Conservation (phyloP, 2,797 vertebrate genomes). For the Myotis pilosus region DNA sequence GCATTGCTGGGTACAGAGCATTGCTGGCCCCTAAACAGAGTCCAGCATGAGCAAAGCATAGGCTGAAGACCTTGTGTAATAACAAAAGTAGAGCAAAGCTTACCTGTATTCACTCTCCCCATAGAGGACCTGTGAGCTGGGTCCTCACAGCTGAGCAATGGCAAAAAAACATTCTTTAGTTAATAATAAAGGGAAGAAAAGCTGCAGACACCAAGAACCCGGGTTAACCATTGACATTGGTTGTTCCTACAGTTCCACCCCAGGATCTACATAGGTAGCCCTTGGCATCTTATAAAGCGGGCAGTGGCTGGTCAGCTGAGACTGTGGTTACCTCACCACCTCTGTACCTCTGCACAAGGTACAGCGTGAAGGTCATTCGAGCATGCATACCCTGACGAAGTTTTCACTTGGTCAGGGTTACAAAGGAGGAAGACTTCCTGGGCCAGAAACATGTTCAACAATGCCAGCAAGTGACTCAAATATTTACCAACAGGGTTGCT, state of each 20-base stretch:
- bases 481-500: conserved; percentile 65
- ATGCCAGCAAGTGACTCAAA: conserved; percentile 70
- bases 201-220: conserved; percentile 65
- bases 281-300: conserved; percentile 77
- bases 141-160: conserved; percentile 59
- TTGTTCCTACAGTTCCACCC: conserved; percentile 73
- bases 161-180: conserved; percentile 73
- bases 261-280: conserved; percentile 71
- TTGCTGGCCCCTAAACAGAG: not conserved
- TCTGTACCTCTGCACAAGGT: conserved; percentile 21
- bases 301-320: conserved; percentile 50
- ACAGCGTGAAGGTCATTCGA: conserved; percentile 65
- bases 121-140: conserved; percentile 56
- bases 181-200: conserved; percentile 81
- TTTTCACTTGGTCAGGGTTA: conserved; percentile 34
- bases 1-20: not conserved
- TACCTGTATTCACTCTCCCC: conserved; percentile 76
- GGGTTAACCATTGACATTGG: conserved; percentile 85
- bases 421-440: conserved; percentile 67
- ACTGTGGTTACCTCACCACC: conserved; percentile 10
- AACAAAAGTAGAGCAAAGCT: conserved; percentile 66
- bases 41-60: not conserved
- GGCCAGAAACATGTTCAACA: conserved; percentile 60
- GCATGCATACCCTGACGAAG: not conserved
- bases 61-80: not conserved